phyloP scores from a whole-genome alignment of 2,797 vertebrate species.

The Adrianichthys oophorus region DNA sequence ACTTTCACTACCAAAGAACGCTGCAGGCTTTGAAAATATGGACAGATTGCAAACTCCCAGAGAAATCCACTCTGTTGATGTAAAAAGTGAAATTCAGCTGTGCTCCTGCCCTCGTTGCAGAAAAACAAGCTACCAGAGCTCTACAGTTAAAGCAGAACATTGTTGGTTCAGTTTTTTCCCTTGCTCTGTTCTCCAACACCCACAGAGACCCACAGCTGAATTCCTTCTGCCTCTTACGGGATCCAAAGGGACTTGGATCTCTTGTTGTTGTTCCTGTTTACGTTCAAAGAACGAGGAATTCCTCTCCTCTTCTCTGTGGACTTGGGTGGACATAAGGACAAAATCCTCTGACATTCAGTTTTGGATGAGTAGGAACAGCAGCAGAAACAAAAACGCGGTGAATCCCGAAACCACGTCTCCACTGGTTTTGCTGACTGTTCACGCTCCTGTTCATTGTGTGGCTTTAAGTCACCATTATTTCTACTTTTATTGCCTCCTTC shows the following conservation, averaged over 20 bases:
- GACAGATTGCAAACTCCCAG: no score
- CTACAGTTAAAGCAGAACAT: slow-evolving; percentile 35
- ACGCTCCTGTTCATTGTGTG: slow-evolving; percentile 32
- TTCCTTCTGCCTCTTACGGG: slow-evolving; percentile 32
- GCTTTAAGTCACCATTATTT: slow-evolving; percentile 26
- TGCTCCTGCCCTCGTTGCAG: no score
- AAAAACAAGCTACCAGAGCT: slow-evolving; percentile 3
- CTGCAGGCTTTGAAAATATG: no score
- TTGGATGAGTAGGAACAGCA: no score
- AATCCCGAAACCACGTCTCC: slow-evolving; percentile 20
- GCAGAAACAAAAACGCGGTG: no score
- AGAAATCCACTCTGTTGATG: no score
- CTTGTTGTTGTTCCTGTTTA: slow-evolving; percentile 7
- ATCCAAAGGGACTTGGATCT: slow-evolving; percentile 24
- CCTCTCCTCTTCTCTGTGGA: no score
- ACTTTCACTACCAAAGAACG: no score
- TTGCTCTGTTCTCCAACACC: slow-evolving; percentile 44
- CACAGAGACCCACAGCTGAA: slow-evolving; percentile 48
- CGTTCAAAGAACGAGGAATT: no score
- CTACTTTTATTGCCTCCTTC: slow-evolving; percentile 27
- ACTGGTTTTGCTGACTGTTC: slow-evolving; percentile 43
- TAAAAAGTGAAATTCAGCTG: no score
- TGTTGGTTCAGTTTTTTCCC: slow-evolving; percentile 38
- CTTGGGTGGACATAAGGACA: no score
- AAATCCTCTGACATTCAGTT: no score